These are phyloP conservation scores for Microchrysa polita DNA, from an alignment of 2,888 invertebrate species.

Conservation along the genomic window DNA sequence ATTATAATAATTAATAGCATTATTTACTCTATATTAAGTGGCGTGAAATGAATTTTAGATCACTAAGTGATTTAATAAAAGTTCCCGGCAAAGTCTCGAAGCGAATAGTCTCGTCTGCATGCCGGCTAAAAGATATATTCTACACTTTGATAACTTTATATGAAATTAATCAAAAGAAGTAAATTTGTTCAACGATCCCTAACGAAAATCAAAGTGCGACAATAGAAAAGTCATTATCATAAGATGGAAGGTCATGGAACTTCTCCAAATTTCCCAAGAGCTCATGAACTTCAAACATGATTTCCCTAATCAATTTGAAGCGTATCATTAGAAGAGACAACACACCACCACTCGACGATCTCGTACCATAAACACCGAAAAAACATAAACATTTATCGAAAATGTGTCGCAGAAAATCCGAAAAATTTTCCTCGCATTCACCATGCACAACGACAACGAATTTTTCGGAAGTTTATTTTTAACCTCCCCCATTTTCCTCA, in stretches of 20 bases:
- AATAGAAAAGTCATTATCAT: too few species aligned
- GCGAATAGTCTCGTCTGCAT: too few species aligned
- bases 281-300: slow-evolving; percentile 29
- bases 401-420: neutral
- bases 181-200: too few species aligned
- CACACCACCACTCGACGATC: neutral
- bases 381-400: slow-evolving; percentile 12
- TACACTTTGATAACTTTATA: too few species aligned
- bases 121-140: too few species aligned
- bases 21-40: too few species aligned
- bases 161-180: too few species aligned
- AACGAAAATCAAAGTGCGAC: too few species aligned
- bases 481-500: neutral
- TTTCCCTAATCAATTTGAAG: slow-evolving; percentile 31
- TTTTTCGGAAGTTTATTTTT: slow-evolving; percentile 38
- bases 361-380: neutral
- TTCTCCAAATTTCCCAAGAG: slow-evolving; percentile 5
- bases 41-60: too few species aligned
- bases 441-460: neutral
- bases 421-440: slow-evolving; percentile 1
- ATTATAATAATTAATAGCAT: too few species aligned
- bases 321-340: neutral
- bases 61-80: too few species aligned
- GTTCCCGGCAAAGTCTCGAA: too few species aligned
- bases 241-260: slow-evolving; percentile 27